Evolutionary conservation across 2,113 vertebrate genomes (phyloP), one percentile per base, ranked within the genome.

Genomic region (Cynoglossus semilaevis): DNA sequence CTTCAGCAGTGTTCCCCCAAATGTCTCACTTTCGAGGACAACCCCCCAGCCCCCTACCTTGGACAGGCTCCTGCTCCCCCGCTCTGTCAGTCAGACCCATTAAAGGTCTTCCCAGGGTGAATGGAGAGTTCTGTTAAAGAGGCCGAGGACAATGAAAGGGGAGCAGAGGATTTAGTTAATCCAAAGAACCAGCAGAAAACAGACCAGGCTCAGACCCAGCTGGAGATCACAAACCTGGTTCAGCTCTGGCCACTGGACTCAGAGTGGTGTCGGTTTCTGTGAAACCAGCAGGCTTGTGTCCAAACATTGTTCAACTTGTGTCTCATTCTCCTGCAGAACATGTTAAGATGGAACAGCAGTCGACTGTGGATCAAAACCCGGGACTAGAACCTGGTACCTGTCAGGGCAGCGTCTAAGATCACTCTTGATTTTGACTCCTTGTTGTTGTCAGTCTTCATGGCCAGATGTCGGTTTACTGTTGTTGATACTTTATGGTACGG

Each of bases 61-160:
- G 4, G 15, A 40, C 55, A 57, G 7, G 9, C 62, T 66, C 58
- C 42, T 57, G 48, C 60, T 66, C 40, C 53, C 22, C 10, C 42
- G 15, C 54, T 29, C 22, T 47, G 42, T 45, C 5, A 22, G 36
- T 18, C 64, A 38, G 1, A 1, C 59, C 18, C 52, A 61, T 64
- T 56, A 67, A 77, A 68, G 70, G 55, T 59, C 42, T 55, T 53
- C 51, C 9, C 63, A 52, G 70, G 9, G 51, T 73, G 81, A 77
- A 74, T 52, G 60, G 68, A 72, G 65, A 50, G 51, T 52, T 63
- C 58, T 74, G 59, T 79, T 70, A 42, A 37, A 66, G 66, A 63
- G 76, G 80, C 72, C 29, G 68, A 15, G 80, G 70, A 73, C 70
- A 80, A 77, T 80, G 72, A 85, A 85, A 82, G n/a, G 55, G 47